Evolutionary conservation across 2,888 invertebrate species (phyloP).

Genomic region (Oegoconia quadripuncta): DNA sequence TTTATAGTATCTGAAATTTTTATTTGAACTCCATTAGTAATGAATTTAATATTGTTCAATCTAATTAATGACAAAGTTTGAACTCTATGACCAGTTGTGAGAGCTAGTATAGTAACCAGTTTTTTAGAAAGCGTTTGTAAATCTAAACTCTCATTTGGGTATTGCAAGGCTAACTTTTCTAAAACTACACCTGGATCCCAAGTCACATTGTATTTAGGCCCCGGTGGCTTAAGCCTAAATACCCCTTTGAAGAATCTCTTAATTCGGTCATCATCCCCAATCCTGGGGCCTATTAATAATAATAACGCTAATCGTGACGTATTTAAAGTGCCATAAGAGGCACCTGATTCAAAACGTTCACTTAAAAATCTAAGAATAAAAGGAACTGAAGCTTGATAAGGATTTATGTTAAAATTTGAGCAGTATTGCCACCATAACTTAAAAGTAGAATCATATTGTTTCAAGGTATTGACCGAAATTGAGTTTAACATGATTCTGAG

Average conservation of each 20-base stretch:
- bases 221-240: constrained; percentile 4
- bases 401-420: neutral
- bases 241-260: constrained; percentile 11
- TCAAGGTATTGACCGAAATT: constrained; percentile 10
- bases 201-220: constrained; percentile 9
- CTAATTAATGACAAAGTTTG: constrained; percentile 10
- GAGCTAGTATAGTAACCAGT: constrained; percentile 7
- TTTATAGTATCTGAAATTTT: constrained; percentile 10
- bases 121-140: constrained; percentile 8
- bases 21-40: constrained; percentile 1
- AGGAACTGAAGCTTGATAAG: neutral
- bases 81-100: constrained; percentile 9
- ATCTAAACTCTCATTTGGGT: constrained; percentile 4
- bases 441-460: constrained; percentile 16
- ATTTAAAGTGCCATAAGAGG: constrained; percentile 11
- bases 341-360: neutral
- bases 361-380: constrained; percentile 7
- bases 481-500: constrained; percentile 13
- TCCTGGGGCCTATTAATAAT: constrained; percentile 1
- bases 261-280: constrained; percentile 2
- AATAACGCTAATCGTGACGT: constrained; percentile 8
- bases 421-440: constrained; percentile 15
- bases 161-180: constrained; percentile 1
- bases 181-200: constrained; percentile 10
- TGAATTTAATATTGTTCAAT: constrained; percentile 3